Evolutionary conservation across 2,113 vertebrate genomes (phyloP), one percentile per base, ranked within the genome.

Genomic region (Hippoglossus stenolepis): DNA sequence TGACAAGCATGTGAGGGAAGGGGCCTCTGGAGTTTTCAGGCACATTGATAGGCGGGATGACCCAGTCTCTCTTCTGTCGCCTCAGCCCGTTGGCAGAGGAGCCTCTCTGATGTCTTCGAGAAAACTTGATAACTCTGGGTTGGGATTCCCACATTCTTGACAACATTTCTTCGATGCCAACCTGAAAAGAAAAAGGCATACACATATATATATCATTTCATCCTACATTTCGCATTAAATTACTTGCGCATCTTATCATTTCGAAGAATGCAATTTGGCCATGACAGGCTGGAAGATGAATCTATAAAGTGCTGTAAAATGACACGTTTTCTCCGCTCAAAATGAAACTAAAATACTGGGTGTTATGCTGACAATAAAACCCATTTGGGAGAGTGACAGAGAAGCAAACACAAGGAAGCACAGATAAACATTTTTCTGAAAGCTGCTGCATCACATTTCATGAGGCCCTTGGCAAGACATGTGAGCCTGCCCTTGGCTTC

Each of bases 1-100:
- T 93, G 87, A 99, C 98, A 17, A 99, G 96, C 95, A 98, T 96
- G 90, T 98, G 96, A 0, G 98, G 98, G 85, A 99, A 99, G 70
- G 98, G 98, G 28, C 98, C 98, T 17, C 97, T 82, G 20, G 97
- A 98, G 83, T 99, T 99, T 63, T 99, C 98, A 0, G 98, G 98
- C 82, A 99, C 98, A 1, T 99, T 99, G 95, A 99, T 98, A 17
- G 98, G 98, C 0, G 98, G 98, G 91, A 99, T 99, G 93, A 99
- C 98, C 98, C 98, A 99, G 93, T 99, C 98, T 56, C 98, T 93
- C 75, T 99, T 99, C 84, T 98, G 98, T n/a, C 98, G 92, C 72
- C 96, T 91, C 88, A 98, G 94, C 43, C 96, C 96, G 0, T 90
- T 93, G 38, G 92, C 63, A 0, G 86, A 95, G 68, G 88, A 96